Evolutionary conservation across 2,113 vertebrate species (phyloP), one percentile per base, ranked within the genome.

Genomic region (Vanacampus margaritifer): DNA sequence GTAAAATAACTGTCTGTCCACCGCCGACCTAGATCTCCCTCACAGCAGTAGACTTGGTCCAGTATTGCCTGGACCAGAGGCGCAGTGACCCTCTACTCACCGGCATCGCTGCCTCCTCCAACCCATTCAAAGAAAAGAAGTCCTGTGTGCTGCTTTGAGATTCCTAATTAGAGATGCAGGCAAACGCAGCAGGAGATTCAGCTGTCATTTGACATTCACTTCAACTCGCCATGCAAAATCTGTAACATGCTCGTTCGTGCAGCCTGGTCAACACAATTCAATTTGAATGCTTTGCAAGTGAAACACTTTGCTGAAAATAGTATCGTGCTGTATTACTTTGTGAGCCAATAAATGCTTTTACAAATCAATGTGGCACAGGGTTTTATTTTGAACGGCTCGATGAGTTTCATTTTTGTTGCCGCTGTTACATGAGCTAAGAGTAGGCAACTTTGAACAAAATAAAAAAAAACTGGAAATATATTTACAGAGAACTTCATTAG

Each of bases 111-210:
- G 81, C 92, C 0, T 92, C 93, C 0, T 90, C 89, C 71, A 95
- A 93, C 71, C 93, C 93, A 26, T 95, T 94, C 84, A 93, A 92
- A 87, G 93, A 94, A 50, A 94, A 94, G 90, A 94, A 93, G 83
- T 89, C 67, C 45, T 92, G 91, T 9, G 74, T 90, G 63, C 87
- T 94, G 61, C 88, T 94, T 2, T 93, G 86, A 53, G 16, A 63
- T 17, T n/a, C 8, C 19, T n/a, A 23, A 10, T 59, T 37, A 17
- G 28, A 24, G 23, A 54, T 24, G 23, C n/a, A n/a, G n/a, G 12
- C 21, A 6, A 11, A 21, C n/a, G 12, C 50, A 53, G n/a, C n/a
- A 24, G 45, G 16, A 46, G 10, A 53, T 53, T 54, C 2, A 10
- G 48, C 21, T 10, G 48, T 54, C 11, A 54, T 54, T 54, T 54